These are phyloP conservation scores for Anser cygnoides DNA, from an alignment of 2,113 vertebrate species.

Conservation along the genomic window DNA sequence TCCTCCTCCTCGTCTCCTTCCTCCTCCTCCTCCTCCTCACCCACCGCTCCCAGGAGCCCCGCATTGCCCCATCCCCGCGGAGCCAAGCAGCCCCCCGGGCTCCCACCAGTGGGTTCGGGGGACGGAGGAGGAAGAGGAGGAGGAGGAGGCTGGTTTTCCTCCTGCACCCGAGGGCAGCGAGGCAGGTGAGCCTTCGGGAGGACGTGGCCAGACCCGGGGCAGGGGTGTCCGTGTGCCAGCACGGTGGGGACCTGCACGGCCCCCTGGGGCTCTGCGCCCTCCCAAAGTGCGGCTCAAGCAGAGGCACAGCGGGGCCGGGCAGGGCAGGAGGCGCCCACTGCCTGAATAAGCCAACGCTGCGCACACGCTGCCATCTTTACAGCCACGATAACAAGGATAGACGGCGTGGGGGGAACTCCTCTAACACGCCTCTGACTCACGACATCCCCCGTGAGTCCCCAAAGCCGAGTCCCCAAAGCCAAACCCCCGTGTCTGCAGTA, in stretches of 20 bases:
- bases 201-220: too few relatives aligned
- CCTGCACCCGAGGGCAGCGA: background rate
- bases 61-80: fast-evolving
- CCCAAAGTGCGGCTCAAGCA: fast-evolving
- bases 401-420: fast-evolving
- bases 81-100: background rate
- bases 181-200: fast-evolving
- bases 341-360: fast-evolving
- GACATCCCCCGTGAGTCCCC: background rate
- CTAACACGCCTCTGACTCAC: background rate
- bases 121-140: fast-evolving
- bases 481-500: fast-evolving
- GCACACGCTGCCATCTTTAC: background rate
- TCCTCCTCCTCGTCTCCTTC: background rate
- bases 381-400: fast-evolving
- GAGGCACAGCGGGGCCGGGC: background rate
- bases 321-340: background rate
- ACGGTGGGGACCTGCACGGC: too few relatives aligned
- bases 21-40: background rate
- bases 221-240: background rate
- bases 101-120: fast-evolving
- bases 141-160: background rate
- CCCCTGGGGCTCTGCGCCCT: fast-evolving
- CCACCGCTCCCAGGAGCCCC: background rate
- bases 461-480: background rate